Conservation (phyloP, 2,113 vertebrate species). For the Silurus meridionalis region DNA sequence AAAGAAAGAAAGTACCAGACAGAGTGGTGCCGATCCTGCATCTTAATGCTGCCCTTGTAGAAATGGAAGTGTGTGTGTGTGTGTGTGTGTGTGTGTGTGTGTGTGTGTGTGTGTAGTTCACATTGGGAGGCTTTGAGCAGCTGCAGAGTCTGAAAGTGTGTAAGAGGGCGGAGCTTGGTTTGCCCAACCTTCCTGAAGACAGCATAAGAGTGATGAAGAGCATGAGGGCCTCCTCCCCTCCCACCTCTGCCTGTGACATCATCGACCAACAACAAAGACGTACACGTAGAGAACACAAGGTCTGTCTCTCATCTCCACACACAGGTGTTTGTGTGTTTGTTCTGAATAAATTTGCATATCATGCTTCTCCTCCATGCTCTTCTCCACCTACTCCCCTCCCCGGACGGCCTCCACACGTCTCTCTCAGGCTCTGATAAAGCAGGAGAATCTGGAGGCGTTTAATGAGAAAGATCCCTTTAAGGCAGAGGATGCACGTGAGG, state of each 20-base stretch:
- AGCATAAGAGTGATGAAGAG: constrained; percentile 93
- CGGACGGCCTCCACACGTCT: background rate
- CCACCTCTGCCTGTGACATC: constrained; percentile 92
- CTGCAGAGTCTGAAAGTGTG: constrained; percentile 88
- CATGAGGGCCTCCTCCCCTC: constrained; percentile 94
- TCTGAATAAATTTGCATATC: background rate
- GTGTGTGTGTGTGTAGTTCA: constrained; percentile 76
- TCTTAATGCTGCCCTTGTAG: no score
- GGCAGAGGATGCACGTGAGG: constrained; percentile 88
- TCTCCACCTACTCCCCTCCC: background rate
- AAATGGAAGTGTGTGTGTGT: background rate
- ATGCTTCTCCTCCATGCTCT: background rate
- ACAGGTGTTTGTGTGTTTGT: background rate
- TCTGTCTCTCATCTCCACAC: constrained; percentile 45
- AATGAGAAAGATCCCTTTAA: constrained; percentile 97
- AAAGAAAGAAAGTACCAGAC: no score
- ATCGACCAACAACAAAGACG: constrained; percentile 97
- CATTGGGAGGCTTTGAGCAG: constrained; percentile 92
- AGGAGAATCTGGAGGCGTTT: constrained; percentile 97
- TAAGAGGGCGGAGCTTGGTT: constrained; percentile 80
- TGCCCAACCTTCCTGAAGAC: constrained; percentile 91
- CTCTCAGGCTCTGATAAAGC: constrained; percentile 88
- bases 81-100: background rate
- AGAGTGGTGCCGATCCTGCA: no score
- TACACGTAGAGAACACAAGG: constrained; percentile 93